Conservation (phyloP, 2,888 invertebrate genomes). For the Epistrophe grossulariae region DNA sequence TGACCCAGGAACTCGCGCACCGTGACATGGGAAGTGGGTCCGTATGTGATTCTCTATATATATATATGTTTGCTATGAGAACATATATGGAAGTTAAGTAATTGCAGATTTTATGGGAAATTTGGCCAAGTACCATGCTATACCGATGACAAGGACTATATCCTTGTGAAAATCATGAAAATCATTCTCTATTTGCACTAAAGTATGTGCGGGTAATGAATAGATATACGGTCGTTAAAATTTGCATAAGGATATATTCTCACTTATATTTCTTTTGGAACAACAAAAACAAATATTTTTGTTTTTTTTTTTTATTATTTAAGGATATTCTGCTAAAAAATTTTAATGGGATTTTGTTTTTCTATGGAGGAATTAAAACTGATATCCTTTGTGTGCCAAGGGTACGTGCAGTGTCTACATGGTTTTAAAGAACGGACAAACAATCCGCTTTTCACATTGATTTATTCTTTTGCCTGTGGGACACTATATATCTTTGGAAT, state of each 20-base stretch:
- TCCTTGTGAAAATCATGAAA: conserved; percentile 68
- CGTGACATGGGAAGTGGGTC: conserved; percentile 34
- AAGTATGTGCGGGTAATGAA: conserved; percentile 74
- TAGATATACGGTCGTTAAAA: conserved; percentile 67
- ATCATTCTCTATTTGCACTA: conserved; percentile 72
- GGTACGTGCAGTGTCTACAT: conserved; percentile 12
- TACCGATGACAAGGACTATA: conserved; percentile 73
- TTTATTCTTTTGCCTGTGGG: conserved; percentile 68
- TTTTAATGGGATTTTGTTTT: conserved; percentile 74
- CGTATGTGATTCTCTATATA: conserved; percentile 57
- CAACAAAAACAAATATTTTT: conserved; percentile 47
- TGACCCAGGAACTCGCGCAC: conserved; percentile 49
- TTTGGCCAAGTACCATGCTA: conserved; percentile 73
- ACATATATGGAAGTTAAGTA: conserved; percentile 60
- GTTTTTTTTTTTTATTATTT: neutral
- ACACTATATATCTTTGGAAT: conserved; percentile 64
- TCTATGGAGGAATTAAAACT: conserved; percentile 71
- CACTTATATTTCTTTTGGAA: neutral
- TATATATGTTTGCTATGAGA: neutral
- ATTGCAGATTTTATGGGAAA: conserved; percentile 74
- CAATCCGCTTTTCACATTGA: conserved; percentile 70
- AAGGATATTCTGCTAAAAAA: conserved; percentile 17
- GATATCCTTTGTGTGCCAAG: conserved; percentile 62
- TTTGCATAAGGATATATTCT: conserved; percentile 69
- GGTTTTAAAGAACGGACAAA: conserved; percentile 42